These are phyloP conservation scores for Rhynchonema sp. DNA, from an alignment of 2,888 invertebrate genomes.

Conservation along the genomic window DNA sequence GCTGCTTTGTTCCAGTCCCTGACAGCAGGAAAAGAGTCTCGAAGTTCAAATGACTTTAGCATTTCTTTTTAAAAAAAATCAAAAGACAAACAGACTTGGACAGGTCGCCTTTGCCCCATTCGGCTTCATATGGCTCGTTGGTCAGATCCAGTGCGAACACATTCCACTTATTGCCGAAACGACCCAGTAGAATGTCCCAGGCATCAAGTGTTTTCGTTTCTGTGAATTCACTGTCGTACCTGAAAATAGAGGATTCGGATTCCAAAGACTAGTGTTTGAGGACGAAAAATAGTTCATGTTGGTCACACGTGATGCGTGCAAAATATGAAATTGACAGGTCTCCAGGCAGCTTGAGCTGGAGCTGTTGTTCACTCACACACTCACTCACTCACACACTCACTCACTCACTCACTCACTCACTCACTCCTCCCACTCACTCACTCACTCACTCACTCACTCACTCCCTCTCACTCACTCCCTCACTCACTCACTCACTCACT, in stretches of 20 bases:
- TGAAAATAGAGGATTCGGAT: no score
- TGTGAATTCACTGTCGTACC: background rate
- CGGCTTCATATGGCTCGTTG: constrained; percentile 7
- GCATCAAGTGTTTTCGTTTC: background rate
- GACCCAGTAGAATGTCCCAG: background rate
- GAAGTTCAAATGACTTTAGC: no score
- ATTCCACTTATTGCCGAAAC: background rate
- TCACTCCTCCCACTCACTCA: background rate
- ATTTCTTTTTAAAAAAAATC: no score
- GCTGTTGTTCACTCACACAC: background rate
- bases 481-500: background rate
- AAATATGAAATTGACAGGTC: no score
- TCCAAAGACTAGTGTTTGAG: no score
- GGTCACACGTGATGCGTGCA: no score
- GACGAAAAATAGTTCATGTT: no score
- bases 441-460: background rate
- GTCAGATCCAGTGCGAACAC: background rate
- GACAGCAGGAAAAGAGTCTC: no score
- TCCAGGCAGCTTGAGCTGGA: no score
- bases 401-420: background rate
- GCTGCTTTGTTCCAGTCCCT: background rate
- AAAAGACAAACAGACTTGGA: no score
- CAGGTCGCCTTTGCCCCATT: constrained; percentile 4
- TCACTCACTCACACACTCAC: background rate
- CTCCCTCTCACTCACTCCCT: background rate